Base-by-base conservation (phyloP, 2,888 invertebrate species). In the Caenorhabditis panamensis region DNA sequence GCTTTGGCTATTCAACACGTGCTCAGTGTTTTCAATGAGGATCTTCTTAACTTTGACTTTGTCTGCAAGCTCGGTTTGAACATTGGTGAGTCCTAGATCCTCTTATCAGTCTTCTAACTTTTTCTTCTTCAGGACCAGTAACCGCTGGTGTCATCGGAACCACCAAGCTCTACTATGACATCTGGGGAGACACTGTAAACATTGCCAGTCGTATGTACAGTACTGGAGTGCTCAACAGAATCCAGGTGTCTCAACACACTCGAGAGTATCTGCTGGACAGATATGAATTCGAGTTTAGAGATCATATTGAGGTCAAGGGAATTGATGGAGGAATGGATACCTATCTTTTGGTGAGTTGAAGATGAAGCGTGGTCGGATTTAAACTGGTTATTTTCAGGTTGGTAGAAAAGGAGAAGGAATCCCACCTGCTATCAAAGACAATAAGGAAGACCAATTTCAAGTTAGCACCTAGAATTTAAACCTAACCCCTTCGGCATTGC, bases 111-210 rank as follows among this genome's bases (percentile, higher is more conserved):
- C 28, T 16, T n/a, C 8, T 22, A 59, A 58, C 18, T 37, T 41
- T 56, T 22, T 24, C n/a, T n/a, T 26, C 54, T 79, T 44, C 47
- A 88, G 97, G 97, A 0, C 96, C 97, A 87, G 96, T 98, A 0
- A 97, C 97, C 0, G 96, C 97, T 24, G 88, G 86, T 1, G 93
- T 98, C 2, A 97, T 98, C 67, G 97, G 97, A 0, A 96, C 96
- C 8, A 95, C 95, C 1, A 98, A 97, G 91, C 92, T 98, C 79
- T 95, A 96, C 91, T 98, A 97, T 89, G 97, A 97, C 91, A 97
- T 97, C 88, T 98, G 97, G 97, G 97, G 97, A 0, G 97, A 98
- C 91, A 96, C 97, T 0, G 97, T 98, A 47, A 98, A 98, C 91
- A 96, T 97, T 75, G 96, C 97, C 0, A 96, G 96, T 8, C 93